phyloP scores from a whole-genome alignment of 2,113 vertebrate species.

The Holacanthus passer region DNA sequence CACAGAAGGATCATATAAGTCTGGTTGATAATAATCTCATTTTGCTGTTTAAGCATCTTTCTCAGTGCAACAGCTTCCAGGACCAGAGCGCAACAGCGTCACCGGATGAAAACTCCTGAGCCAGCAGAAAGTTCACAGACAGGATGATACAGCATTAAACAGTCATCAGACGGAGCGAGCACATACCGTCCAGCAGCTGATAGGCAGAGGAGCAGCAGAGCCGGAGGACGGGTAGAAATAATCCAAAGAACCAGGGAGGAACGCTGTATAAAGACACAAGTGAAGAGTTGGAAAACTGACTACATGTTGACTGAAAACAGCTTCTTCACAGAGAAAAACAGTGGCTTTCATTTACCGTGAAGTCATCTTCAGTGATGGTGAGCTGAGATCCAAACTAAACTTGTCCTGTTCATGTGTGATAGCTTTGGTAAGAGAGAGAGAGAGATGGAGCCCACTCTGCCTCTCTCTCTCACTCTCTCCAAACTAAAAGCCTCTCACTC shows the following conservation, averaged over 20 bases:
- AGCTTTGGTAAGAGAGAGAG: constrained; percentile 47
- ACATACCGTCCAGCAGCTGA: constrained; percentile 81
- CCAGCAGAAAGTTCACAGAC: constrained; percentile 38
- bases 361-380: constrained; percentile 73
- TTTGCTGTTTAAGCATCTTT: not conserved
- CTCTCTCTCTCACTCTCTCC: constrained; percentile 49
- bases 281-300: constrained; percentile 19
- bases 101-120: constrained; percentile 41
- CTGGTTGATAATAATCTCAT: not conserved
- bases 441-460: constrained; percentile 76
- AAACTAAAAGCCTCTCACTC: constrained; percentile 60
- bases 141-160: not conserved
- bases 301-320: constrained; percentile 1
- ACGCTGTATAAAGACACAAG: constrained; percentile 70
- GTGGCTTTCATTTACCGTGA: constrained; percentile 70
- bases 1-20: not conserved
- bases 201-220: constrained; percentile 69
- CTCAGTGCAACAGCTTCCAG: not conserved
- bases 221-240: constrained; percentile 66
- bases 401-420: constrained; percentile 65
- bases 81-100: constrained; percentile 26
- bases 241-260: constrained; percentile 74
- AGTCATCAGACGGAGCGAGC: constrained; percentile 7
- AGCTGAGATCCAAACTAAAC: constrained; percentile 58
- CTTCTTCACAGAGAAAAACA: not conserved